Evolutionary conservation across 1,140 invertebrate species (phyloP).

Genomic region (Cyphomyrmex costatus): DNA sequence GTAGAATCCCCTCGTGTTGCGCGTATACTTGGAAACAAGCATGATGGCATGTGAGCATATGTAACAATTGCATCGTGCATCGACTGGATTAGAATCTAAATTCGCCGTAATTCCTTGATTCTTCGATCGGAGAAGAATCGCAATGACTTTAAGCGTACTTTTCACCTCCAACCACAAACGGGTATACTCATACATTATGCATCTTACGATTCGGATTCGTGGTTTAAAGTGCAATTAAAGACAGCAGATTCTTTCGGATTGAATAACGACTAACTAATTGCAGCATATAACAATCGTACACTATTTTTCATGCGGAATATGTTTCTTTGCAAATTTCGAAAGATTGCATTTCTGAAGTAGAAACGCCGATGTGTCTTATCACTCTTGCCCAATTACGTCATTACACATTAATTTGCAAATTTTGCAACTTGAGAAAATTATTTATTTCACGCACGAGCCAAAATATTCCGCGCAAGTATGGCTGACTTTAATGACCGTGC

Average conservation of each 20-base stretch:
- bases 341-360: neutral
- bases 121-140: slow-evolving; percentile 71
- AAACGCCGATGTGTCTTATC: neutral
- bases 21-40: slow-evolving; percentile 71
- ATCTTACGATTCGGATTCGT: slow-evolving; percentile 59
- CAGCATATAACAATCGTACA: neutral
- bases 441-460: slow-evolving; percentile 1
- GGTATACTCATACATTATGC: slow-evolving; percentile 63
- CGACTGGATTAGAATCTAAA: slow-evolving; percentile 74
- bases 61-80: slow-evolving; percentile 75
- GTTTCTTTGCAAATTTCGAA: neutral
- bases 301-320: neutral
- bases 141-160: slow-evolving; percentile 72
- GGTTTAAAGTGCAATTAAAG: slow-evolving; percentile 60
- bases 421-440: neutral
- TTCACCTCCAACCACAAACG: slow-evolving; percentile 71
- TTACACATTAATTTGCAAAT: neutral
- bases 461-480: slow-evolving; percentile 65
- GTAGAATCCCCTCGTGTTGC: slow-evolving; percentile 59
- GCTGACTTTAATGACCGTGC: slow-evolving; percentile 85
- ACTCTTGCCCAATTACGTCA: neutral
- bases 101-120: slow-evolving; percentile 75
- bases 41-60: slow-evolving; percentile 76
- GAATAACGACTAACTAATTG: slow-evolving; percentile 47
- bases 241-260: slow-evolving; percentile 42